Percentiles rank a stretch among this genome's conserved stretches.
These are phyloP conservation scores for Phoeniculus purpureus DNA, from an alignment of 2,797 vertebrate species.

Conservation along the genomic window DNA sequence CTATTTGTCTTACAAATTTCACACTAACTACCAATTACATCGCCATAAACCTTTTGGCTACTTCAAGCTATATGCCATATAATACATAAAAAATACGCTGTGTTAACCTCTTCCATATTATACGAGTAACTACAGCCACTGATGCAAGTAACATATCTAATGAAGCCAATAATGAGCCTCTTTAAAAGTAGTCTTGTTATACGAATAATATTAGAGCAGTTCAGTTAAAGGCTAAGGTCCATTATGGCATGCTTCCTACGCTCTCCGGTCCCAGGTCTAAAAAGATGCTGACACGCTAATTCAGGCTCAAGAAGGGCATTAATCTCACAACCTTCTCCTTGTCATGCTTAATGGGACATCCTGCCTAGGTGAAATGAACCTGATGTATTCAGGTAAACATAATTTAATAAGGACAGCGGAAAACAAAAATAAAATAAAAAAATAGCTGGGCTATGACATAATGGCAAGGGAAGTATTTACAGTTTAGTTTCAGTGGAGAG, in stretches of 20 bases:
- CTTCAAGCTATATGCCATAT: constrained; percentile 84
- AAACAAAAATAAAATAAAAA: constrained; percentile 29
- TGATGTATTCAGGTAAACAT: constrained; percentile 85
- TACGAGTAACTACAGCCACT: constrained; percentile 83
- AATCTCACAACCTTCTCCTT: constrained; percentile 82
- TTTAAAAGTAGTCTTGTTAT: constrained; percentile 88
- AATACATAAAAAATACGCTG: constrained; percentile 85
- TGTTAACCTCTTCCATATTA: constrained; percentile 85
- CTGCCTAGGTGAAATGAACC: constrained; percentile 84
- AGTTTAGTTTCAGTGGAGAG: constrained; percentile 51
- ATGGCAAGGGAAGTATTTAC: constrained; percentile 54
- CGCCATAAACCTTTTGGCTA: constrained; percentile 92
- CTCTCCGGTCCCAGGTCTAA: constrained; percentile 73
- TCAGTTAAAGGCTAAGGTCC: constrained; percentile 82
- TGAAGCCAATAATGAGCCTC: constrained; percentile 91
- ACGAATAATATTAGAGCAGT: constrained; percentile 84
- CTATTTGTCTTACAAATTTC: constrained; percentile 96
- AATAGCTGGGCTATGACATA: constrained; percentile 31
- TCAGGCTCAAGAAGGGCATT: constrained; percentile 82
- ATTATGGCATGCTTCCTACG: constrained; percentile 77
- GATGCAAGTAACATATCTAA: constrained; percentile 90
- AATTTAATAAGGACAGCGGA: constrained; percentile 79
- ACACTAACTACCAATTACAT: constrained; percentile 95
- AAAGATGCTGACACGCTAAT: constrained; percentile 84
- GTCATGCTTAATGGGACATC: constrained; percentile 85